Conservation (phyloP, 2,797 vertebrate species). For the Epinephelus awoara region DNA sequence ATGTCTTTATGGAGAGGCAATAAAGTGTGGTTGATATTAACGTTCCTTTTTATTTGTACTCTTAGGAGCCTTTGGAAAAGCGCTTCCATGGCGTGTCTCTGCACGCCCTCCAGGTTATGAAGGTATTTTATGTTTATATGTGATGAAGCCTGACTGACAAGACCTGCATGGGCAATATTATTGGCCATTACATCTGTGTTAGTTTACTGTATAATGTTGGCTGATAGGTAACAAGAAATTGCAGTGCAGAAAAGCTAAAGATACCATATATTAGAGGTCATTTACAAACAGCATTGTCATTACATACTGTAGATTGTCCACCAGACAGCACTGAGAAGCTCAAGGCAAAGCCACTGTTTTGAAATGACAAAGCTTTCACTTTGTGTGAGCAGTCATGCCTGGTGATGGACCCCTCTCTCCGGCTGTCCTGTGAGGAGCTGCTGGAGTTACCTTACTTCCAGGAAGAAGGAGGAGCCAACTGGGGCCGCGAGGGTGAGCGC, state of each 20-base stretch:
- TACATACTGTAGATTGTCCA: neutral
- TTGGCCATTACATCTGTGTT: neutral
- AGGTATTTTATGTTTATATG: constrained; percentile 76
- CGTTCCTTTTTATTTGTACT: constrained; percentile 11
- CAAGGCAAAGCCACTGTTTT: neutral
- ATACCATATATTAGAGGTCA: neutral
- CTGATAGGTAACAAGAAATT: neutral
- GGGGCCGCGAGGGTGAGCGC: constrained; percentile 80
- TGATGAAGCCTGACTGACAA: neutral
- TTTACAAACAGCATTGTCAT: neutral
- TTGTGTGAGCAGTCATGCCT: constrained; percentile 85
- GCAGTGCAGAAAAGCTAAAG: neutral
- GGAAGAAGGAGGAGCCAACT: constrained; percentile 79
- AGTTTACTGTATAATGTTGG: neutral
- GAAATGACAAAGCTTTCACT: neutral
- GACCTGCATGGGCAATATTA: accelerated
- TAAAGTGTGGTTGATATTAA: neutral
- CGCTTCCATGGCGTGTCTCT: constrained; percentile 84
- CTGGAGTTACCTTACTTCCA: constrained; percentile 90
- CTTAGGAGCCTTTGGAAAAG: constrained; percentile 91
- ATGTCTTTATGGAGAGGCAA: neutral
- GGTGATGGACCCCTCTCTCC: constrained; percentile 90
- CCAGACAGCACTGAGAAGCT: neutral
- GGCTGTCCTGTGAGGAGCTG: constrained; percentile 89
- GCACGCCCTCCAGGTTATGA: constrained; percentile 88